Evolutionary conservation across 1,140 invertebrate species (phyloP).

Genomic region (Drosophila nasuta): DNA sequence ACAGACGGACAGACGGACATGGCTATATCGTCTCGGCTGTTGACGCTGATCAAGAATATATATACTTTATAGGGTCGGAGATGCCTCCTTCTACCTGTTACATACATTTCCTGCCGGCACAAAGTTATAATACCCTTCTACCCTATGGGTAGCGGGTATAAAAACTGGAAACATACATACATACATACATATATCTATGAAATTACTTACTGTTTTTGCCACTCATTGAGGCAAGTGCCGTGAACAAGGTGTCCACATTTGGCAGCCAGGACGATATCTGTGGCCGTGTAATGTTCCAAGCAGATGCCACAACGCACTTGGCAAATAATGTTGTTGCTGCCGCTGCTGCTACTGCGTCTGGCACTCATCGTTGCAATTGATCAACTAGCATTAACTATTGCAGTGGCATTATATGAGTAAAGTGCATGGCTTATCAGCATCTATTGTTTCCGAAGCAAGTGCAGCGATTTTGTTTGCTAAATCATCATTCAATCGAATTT

Average conservation of each 20-base stretch:
- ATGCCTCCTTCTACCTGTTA: too few species aligned
- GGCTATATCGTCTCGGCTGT: too few species aligned
- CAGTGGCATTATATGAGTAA: not conserved
- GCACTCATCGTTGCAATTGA: conserved; percentile 33
- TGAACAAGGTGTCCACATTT: conserved; percentile 69
- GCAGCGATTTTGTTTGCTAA: not conserved
- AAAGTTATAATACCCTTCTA: too few species aligned
- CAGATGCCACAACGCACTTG: conserved; percentile 61
- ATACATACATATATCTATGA: not conserved
- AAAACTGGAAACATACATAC: too few species aligned
- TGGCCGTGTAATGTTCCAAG: conserved; percentile 46
- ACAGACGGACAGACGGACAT: too few species aligned
- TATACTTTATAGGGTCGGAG: too few species aligned
- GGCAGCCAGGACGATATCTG: conserved; percentile 54
- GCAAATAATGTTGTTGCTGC: conserved; percentile 6
- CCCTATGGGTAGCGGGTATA: too few species aligned
- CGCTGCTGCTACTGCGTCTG: conserved; percentile 23
- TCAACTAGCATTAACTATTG: not conserved
- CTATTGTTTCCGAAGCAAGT: not conserved
- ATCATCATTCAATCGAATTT: not conserved
- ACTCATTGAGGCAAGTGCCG: conserved; percentile 56
- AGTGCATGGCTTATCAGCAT: conserved; percentile 29
- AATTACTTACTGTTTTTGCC: conserved; percentile 59
- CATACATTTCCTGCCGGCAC: too few species aligned
- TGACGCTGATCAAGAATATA: too few species aligned